phyloP scores from a whole-genome alignment of 2,113 vertebrate species.

The Vireo altiloquus region DNA sequence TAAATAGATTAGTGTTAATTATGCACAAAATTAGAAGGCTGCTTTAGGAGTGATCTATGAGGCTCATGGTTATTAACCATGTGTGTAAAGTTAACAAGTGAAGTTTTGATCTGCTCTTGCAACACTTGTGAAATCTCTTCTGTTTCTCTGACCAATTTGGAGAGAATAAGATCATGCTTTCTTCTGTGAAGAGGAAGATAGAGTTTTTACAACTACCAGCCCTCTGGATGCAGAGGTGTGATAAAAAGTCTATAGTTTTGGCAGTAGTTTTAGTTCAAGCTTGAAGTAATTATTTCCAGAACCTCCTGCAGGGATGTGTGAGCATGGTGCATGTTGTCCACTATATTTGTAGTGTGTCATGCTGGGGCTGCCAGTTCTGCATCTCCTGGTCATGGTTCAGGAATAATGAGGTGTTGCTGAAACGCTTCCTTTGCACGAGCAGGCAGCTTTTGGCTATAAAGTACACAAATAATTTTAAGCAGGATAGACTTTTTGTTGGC shows the following conservation, averaged over 20 bases:
- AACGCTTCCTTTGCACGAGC: neutral
- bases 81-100: neutral
- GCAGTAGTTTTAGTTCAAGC: neutral
- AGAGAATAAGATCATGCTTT: neutral
- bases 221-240: neutral
- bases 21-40: neutral
- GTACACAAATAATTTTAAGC: neutral
- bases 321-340: accelerated
- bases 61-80: neutral
- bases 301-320: neutral
- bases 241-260: neutral
- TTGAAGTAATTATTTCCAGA: neutral
- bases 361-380: neutral
- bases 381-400: neutral
- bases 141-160: neutral
- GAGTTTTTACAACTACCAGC: neutral
- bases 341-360: neutral
- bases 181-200: neutral
- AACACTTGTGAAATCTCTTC: neutral
- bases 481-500: neutral
- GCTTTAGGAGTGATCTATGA: neutral
- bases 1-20: conserved; percentile 5
- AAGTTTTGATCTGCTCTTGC: neutral
- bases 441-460: neutral
- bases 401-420: neutral